A percentile compares a stretch with the other conserved stretches of the same genome.
These are phyloP conservation scores for Iguana delicatissima DNA, from an alignment of 2,797 vertebrate genomes.

Conservation along the genomic window DNA sequence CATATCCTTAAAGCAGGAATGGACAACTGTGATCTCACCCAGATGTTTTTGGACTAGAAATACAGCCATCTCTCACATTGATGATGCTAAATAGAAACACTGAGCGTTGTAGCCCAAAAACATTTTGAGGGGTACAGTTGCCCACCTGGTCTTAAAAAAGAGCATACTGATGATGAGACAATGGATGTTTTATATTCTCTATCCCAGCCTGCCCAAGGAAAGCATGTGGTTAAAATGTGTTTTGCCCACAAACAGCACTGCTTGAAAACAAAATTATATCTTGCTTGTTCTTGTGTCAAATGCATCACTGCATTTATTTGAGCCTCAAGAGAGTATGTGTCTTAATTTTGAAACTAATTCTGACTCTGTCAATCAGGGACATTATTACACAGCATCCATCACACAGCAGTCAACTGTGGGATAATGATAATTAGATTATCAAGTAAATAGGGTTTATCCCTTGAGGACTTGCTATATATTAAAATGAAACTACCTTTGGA, in stretches of 20 bases:
- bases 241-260: not conserved
- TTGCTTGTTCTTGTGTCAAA: slow-evolving; percentile 18
- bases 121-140: too few species aligned
- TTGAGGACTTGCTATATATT: slow-evolving; percentile 55
- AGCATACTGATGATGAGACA: slow-evolving; percentile 9
- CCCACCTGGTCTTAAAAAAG: too few species aligned
- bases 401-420: slow-evolving; percentile 38
- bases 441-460: slow-evolving; percentile 32
- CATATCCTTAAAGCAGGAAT: too few species aligned
- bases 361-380: slow-evolving; percentile 26
- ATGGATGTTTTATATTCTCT: slow-evolving; percentile 20
- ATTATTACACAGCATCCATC: slow-evolving; percentile 42
- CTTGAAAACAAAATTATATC: not conserved
- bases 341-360: slow-evolving; percentile 50
- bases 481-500: slow-evolving; percentile 41
- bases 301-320: slow-evolving; percentile 28
- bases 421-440: slow-evolving; percentile 47
- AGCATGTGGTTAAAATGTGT: slow-evolving; percentile 19
- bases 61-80: too few species aligned
- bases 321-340: slow-evolving; percentile 14
- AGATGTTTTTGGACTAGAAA: too few species aligned
- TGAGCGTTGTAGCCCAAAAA: not conserved
- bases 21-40: too few species aligned
- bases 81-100: too few species aligned
- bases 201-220: not conserved